Base-by-base conservation (phyloP, 2,888 invertebrate genomes). In the Machimus atricapillus region DNA sequence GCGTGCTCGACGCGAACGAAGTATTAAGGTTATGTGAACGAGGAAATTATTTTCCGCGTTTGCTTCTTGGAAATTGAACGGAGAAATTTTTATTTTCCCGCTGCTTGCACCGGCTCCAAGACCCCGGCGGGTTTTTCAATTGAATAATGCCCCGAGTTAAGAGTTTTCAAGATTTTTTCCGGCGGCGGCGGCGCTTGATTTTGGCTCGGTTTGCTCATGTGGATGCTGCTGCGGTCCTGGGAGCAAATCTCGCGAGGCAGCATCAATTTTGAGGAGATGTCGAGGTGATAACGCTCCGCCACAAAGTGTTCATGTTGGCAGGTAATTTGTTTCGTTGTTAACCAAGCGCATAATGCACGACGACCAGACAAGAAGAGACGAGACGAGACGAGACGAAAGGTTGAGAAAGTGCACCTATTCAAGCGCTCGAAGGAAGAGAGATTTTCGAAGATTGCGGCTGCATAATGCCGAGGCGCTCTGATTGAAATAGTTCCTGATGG, bases 11-110 rank as follows among this genome's bases (percentile, higher is more conserved):
- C n/a, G n/a, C n/a, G n/a, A n/a, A 27, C 14, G 5, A 85, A 52
- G 40, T 74, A 85, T 85, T 85, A 76, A 76, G 85, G 85, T 85
- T 85, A 85, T 85, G 85, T 85, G 85, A 85, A 85, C 76, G 43
- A 85, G 85, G 85, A 85, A 85, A 85, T 85, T 46, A 73, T 85
- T 85, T 85, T 76, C 85, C 81, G 58, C 83, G 19, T 83, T 83
- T 83, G 23, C 40, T 83, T 83, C 83, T 83, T 83, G 83, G 83
- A 83, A 83, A 83, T 83, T 23, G 66, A 37, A 9, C 43, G 43
- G 83, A 83, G 73, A 83, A 83, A 81, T 34, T 81, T 81, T n/a
- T n/a, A n/a, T n/a, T 81, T 81, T 81, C 23, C 16, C 43, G 14
- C 43, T 46, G 56, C 52, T n/a, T 34, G 37, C 58, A 81, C 78